Conservation (phyloP, 2,113 vertebrate genomes). For the Tautogolabrus adspersus region DNA sequence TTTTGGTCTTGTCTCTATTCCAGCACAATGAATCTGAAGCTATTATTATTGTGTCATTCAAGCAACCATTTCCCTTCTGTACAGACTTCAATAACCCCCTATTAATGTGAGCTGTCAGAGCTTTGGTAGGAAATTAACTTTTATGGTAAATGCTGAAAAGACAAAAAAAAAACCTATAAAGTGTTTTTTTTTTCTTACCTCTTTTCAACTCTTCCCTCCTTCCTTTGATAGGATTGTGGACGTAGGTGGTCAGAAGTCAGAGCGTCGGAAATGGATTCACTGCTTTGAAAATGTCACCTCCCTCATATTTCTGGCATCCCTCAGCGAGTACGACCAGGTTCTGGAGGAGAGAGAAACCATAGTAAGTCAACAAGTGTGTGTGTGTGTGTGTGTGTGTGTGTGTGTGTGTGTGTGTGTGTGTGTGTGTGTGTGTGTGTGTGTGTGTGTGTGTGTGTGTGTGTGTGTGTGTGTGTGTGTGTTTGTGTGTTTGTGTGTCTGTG, state of each 20-base stretch:
- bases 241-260: slow-evolving; percentile 91
- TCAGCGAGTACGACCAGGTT: slow-evolving; percentile 92
- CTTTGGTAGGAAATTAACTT: background rate
- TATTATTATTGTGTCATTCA: background rate
- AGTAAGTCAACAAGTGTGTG: slow-evolving; percentile 72
- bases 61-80: background rate
- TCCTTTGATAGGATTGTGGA: slow-evolving; percentile 88
- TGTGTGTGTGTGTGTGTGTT: background rate
- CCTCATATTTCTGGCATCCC: slow-evolving; percentile 92
- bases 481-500: too few species aligned
- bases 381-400: background rate
- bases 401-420: background rate
- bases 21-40: background rate
- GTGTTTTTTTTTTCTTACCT: background rate
- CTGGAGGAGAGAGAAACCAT: slow-evolving; percentile 89
- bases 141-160: background rate
- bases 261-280: slow-evolving; percentile 93
- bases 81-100: background rate
- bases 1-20: background rate
- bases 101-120: background rate
- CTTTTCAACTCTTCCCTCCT: background rate
- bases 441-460: background rate
- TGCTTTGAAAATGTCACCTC: slow-evolving; percentile 92
- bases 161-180: background rate
- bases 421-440: background rate